These are phyloP conservation scores for Urechis unicinctus DNA, from an alignment of 2,888 invertebrate genomes.

Conservation along the genomic window DNA sequence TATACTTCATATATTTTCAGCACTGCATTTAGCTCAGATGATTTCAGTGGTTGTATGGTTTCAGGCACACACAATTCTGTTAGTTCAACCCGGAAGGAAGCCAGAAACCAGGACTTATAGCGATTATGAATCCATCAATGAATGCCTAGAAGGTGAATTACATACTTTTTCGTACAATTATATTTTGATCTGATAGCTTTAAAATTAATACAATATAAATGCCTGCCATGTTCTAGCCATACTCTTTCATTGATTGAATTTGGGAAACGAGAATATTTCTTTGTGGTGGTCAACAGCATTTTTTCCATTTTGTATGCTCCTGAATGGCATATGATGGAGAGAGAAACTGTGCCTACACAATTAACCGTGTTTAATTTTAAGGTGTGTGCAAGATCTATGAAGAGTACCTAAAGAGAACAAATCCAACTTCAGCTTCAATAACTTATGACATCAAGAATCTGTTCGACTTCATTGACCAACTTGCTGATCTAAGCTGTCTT, in stretches of 20 bases:
- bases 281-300: too few species aligned
- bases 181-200: too few species aligned
- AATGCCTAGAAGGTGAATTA: slow-evolving; percentile 85
- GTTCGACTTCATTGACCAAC: slow-evolving; percentile 95
- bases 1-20: too few species aligned
- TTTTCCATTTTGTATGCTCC: too few species aligned
- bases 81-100: slow-evolving; percentile 86
- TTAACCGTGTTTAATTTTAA: too few species aligned
- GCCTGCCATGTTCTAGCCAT: too few species aligned
- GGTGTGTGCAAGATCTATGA: slow-evolving; percentile 98
- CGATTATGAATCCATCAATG: slow-evolving; percentile 96
- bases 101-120: slow-evolving; percentile 96
- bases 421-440: slow-evolving; percentile 92
- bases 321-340: too few species aligned
- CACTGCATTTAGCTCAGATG: too few species aligned
- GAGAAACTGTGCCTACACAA: too few species aligned
- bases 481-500: slow-evolving; percentile 89
- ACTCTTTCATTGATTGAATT: too few species aligned
- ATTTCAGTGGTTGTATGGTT: slow-evolving; percentile 20
- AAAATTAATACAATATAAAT: too few species aligned
- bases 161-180: neutral
- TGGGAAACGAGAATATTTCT: too few species aligned
- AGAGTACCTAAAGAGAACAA: slow-evolving; percentile 89
- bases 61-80: slow-evolving; percentile 77
- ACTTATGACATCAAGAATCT: slow-evolving; percentile 97